Evolutionary conservation across 2,888 invertebrate genomes (phyloP).

Genomic region (Macrosoma leucophasiata): DNA sequence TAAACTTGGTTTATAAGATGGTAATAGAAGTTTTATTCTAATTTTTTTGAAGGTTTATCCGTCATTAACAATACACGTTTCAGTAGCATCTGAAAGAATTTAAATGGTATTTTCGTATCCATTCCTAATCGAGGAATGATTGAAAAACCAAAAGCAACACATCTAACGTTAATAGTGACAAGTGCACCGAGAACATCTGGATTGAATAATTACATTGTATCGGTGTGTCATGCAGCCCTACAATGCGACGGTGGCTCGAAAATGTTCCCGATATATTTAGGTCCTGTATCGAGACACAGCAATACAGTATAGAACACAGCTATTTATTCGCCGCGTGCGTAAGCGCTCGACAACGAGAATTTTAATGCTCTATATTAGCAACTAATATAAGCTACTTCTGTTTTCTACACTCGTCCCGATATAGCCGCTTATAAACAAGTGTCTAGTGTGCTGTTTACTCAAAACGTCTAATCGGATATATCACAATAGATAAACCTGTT

Average conservation of each 20-base stretch:
- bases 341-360: slow-evolving; percentile 31
- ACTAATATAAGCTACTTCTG: slow-evolving; percentile 25
- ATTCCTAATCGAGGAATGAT: too few relatives aligned
- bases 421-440: slow-evolving; percentile 13
- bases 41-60: too few relatives aligned
- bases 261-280: slow-evolving; percentile 31
- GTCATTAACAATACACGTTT: too few relatives aligned
- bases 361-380: slow-evolving; percentile 34
- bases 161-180: too few relatives aligned
- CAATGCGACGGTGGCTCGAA: slow-evolving; percentile 25
- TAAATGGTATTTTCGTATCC: too few relatives aligned
- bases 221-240: slow-evolving; percentile 19
- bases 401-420: slow-evolving; percentile 17
- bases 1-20: too few relatives aligned
- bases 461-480: slow-evolving; percentile 31
- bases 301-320: slow-evolving; percentile 18
- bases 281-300: slow-evolving; percentile 23
- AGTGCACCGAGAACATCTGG: too few relatives aligned
- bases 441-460: slow-evolving; percentile 21
- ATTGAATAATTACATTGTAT: too few relatives aligned
- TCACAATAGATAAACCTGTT: slow-evolving; percentile 33
- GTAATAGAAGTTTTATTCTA: too few relatives aligned
- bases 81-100: too few relatives aligned
- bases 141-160: too few relatives aligned
- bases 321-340: slow-evolving; percentile 32